phyloP scores from a whole-genome alignment of 1,140 invertebrate species.

The Ganaspis sp. region DNA sequence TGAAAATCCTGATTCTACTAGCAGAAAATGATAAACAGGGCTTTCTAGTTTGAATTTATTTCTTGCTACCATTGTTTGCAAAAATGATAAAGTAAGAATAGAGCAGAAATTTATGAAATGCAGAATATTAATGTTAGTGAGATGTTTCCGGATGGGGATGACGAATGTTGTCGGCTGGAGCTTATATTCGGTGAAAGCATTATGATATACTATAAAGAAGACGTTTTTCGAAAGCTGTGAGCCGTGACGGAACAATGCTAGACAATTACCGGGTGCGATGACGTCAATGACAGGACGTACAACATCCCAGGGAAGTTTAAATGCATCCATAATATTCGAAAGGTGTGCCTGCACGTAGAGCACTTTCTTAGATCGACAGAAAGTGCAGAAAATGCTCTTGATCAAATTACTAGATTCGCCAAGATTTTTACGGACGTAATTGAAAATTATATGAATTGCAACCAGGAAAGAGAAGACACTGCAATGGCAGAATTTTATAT shows the following conservation, averaged over 20 bases:
- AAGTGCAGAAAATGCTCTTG: conserved; percentile 8
- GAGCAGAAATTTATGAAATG: background rate
- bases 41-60: background rate
- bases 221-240: conserved; percentile 2
- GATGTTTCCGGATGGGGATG: conserved; percentile 6
- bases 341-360: conserved; percentile 1
- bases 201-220: background rate
- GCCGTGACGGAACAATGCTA: conserved; percentile 25
- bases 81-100: background rate
- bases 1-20: too few relatives aligned
- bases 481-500: too few relatives aligned
- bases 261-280: conserved; percentile 24
- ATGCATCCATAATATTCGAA: conserved; percentile 15
- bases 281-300: background rate
- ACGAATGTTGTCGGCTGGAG: background rate
- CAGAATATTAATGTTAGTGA: background rate
- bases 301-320: background rate
- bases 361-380: background rate
- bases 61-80: too few relatives aligned
- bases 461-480: too few relatives aligned
- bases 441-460: too few relatives aligned
- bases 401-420: background rate
- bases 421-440: background rate
- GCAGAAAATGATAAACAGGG: background rate
- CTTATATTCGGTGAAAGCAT: conserved; percentile 23